These are phyloP conservation scores for Euzophera pinguis DNA, from an alignment of 2,888 invertebrate species.

Conservation along the genomic window DNA sequence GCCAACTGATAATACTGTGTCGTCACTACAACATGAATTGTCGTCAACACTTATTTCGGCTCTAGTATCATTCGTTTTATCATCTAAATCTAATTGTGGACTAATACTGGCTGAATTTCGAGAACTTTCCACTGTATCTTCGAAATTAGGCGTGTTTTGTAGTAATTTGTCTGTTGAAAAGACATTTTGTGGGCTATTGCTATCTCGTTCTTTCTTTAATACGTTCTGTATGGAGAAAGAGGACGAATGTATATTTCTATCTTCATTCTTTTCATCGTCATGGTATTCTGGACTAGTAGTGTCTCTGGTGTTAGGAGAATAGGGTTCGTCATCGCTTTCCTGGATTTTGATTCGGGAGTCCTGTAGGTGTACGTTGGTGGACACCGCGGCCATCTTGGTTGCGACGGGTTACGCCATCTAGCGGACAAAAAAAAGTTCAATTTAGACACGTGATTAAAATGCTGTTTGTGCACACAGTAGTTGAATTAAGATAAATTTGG, in stretches of 20 bases:
- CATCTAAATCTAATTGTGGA: conserved; percentile 56
- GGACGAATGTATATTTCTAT: conserved; percentile 53
- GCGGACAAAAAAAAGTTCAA: conserved; percentile 22
- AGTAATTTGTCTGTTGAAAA: conserved; percentile 72
- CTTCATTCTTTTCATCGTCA: conserved; percentile 60
- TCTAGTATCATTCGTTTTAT: conserved; percentile 42
- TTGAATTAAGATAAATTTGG: too few relatives aligned
- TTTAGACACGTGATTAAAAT: neutral
- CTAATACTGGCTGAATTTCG: conserved; percentile 55
- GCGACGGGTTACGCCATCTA: conserved; percentile 63
- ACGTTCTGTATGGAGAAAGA: conserved; percentile 76
- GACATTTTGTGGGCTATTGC: conserved; percentile 68
- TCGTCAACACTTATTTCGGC: conserved; percentile 74
- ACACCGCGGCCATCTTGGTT: conserved; percentile 70
- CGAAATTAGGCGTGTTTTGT: conserved; percentile 67
- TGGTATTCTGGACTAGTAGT: conserved; percentile 63
- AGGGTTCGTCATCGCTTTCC: conserved; percentile 71
- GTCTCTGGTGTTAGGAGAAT: conserved; percentile 65
- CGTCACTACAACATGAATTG: conserved; percentile 86
- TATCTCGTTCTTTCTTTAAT: conserved; percentile 69
- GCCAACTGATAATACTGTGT: conserved; percentile 90
- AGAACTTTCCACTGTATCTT: conserved; percentile 44
- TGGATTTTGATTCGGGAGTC: conserved; percentile 65
- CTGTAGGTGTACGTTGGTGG: conserved; percentile 59
- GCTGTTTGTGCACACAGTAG: too few relatives aligned